Percentiles rank a stretch among this genome's conserved stretches.
phyloP scores from a whole-genome alignment of 2,113 vertebrate genomes.

The Panurus biarmicus region DNA sequence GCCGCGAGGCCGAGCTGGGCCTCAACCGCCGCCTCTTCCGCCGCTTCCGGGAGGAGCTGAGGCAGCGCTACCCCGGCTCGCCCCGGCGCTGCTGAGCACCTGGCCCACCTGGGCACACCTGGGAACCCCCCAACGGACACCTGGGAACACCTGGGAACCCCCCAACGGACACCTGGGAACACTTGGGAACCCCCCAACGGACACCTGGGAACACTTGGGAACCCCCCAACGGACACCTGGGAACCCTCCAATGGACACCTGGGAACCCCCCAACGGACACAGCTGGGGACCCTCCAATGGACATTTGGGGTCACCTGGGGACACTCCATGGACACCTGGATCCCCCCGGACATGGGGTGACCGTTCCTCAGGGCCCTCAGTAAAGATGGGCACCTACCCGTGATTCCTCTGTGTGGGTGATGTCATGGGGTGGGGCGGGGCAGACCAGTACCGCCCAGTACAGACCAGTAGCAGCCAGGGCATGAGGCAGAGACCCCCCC shows the following conservation, averaged over 20 bases:
- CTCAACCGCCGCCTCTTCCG: not conserved
- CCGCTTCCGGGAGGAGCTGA: not conserved
- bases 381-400: not conserved
- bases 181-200: not conserved
- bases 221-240: too few species aligned
- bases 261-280: too few species aligned
- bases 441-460: not conserved
- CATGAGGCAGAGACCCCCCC: accelerated
- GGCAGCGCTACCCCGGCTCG: not conserved
- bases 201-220: not conserved
- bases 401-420: not conserved
- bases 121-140: not conserved
- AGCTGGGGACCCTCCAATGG: not conserved
- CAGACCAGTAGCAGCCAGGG: not conserved
- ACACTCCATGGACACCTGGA: not conserved
- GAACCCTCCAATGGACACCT: not conserved
- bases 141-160: not conserved
- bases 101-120: not conserved
- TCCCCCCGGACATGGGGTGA: too few species aligned
- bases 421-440: not conserved
- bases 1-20: not conserved
- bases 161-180: not conserved
- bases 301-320: not conserved
- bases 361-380: not conserved
- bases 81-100: not conserved